Base-by-base conservation (phyloP, 2,888 invertebrate genomes). In the Leptinotarsa tumamoca region DNA sequence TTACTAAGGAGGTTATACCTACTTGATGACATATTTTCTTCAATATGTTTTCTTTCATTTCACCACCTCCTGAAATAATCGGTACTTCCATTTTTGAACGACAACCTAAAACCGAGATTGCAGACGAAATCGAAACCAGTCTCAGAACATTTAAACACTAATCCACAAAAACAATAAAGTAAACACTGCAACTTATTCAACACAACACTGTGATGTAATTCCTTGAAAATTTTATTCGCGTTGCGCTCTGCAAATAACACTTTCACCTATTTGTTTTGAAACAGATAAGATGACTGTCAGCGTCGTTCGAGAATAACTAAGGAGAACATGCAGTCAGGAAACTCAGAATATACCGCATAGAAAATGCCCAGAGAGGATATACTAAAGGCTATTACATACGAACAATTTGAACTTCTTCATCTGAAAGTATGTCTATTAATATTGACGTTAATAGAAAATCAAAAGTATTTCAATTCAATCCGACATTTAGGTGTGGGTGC, bases 251-350 rank as follows among this genome's bases (percentile, higher is more conserved):
- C 21, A 23, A 21, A 21, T 21, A 13, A 23, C 58, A 58, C 58
- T 58, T 58, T 58, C 58, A 58, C 58, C 21, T 21, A 4, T 18
- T 56, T 56, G 56, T 56, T 56, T 56, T 58, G 58, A 58, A 58
- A 58, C 58, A 58, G 58, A 21, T 58, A 58, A 3, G 4, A 15
- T 52, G n/a, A 15, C 52, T 7, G 18, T 21, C 4, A 21, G 4
- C 2, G 4, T 2, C 4, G 15, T 58, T 58, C 15, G 15, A 58
- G 21, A 14, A 27, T 58, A 23, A 23, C 23, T 58, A 4, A 23
- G 14, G 21, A 14, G 21, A 58, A 14, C 23, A 4, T 21, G 21
- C 14, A 58, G 4, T 21, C 23, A 23, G 14, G 23, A 58, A 23
- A 21, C 23, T 4, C 23, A 23, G 4, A 10, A 58, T 43, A 43